Evolutionary conservation across 2,888 invertebrate genomes (phyloP).

Genomic region (Spialia ferax): DNA sequence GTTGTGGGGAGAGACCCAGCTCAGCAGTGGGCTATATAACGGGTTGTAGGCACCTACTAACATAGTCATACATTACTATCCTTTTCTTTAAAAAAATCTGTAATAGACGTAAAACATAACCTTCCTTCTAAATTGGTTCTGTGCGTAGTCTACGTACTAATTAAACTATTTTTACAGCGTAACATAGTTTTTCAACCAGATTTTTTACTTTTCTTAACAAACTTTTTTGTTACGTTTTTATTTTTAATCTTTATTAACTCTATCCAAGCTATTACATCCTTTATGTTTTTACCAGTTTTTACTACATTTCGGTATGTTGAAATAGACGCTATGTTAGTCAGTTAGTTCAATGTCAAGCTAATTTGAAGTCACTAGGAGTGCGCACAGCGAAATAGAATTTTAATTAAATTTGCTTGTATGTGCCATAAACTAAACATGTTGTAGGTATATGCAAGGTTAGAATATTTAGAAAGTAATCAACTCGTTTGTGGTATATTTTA

Average conservation of each 20-base stretch:
- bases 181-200: not conserved
- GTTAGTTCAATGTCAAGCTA: conserved; percentile 24
- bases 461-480: too few species aligned
- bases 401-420: not conserved
- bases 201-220: not conserved
- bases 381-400: conserved; percentile 12
- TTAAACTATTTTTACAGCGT: too few species aligned
- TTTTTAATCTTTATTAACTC: not conserved
- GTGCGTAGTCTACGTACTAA: too few species aligned
- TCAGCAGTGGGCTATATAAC: too few species aligned
- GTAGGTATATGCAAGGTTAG: too few species aligned
- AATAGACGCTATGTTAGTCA: conserved; percentile 12
- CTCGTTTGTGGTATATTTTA: too few species aligned
- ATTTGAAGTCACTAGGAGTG: conserved; percentile 12
- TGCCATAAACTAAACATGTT: not conserved
- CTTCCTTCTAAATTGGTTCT: too few species aligned
- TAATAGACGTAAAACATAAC: too few species aligned
- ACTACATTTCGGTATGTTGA: conserved; percentile 12
- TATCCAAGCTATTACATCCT: not conserved
- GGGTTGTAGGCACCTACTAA: too few species aligned
- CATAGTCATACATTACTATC: too few species aligned
- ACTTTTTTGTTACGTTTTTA: not conserved
- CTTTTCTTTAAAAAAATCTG: too few species aligned
- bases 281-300: conserved; percentile 3
- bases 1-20: too few species aligned